A percentile compares a stretch with the other conserved stretches of the same genome.
Conservation (phyloP, 2,888 invertebrate genomes). For the Ceraclea dissimilis region DNA sequence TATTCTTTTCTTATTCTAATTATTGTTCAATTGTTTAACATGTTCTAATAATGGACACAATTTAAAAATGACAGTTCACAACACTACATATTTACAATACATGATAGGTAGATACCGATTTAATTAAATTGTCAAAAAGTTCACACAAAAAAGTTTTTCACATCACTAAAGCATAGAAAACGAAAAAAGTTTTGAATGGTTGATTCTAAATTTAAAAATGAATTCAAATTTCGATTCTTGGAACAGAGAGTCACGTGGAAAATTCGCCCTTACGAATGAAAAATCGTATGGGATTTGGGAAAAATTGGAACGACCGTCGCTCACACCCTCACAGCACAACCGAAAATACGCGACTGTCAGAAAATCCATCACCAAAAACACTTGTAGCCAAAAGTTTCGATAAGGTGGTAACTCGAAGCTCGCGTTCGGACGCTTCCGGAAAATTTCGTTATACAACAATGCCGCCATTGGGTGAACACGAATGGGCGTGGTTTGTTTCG, state of each 20-base stretch:
- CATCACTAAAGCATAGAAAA: no score
- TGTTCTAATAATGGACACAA: no score
- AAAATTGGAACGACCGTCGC: not conserved
- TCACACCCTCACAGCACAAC: conserved; percentile 13
- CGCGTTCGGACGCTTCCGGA: conserved; percentile 15
- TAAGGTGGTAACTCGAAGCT: conserved; percentile 4
- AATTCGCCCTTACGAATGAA: not conserved
- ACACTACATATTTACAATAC: no score
- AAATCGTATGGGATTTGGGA: not conserved
- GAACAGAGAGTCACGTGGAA: not conserved
- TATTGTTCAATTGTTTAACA: no score
- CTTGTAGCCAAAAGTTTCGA: conserved; percentile 18
- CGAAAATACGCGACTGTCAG: conserved; percentile 24
- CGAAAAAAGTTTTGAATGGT: no score
- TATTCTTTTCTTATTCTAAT: no score
- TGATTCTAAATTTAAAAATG: not conserved
- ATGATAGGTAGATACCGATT: no score
- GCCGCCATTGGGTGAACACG: conserved; percentile 14
- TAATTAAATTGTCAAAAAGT: no score
- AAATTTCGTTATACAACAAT: conserved; percentile 8
- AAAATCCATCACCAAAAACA: conserved; percentile 20
- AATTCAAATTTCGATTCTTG: not conserved
- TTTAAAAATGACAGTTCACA: no score
- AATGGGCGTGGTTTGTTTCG: conserved; percentile 47
- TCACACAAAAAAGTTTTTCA: no score